A percentile compares a stretch with the other conserved stretches of the same genome.
These are phyloP conservation scores for Agriotes lineatus DNA, from an alignment of 2,888 invertebrate species.

Conservation along the genomic window DNA sequence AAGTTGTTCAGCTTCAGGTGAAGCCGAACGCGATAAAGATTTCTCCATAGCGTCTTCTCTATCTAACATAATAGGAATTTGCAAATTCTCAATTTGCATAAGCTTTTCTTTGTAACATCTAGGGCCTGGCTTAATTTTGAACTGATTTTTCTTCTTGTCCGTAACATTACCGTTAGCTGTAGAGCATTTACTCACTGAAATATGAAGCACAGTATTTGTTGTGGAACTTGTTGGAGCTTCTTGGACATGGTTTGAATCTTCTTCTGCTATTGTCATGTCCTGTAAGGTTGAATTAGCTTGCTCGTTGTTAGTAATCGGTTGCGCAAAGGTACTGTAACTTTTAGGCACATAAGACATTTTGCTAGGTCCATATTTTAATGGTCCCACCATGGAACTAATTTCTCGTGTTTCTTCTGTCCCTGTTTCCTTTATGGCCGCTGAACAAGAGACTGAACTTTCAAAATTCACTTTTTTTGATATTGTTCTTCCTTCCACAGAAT, in stretches of 20 bases:
- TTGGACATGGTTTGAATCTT: neutral
- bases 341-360: neutral
- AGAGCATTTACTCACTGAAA: too few relatives aligned
- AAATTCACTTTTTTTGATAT: too few relatives aligned
- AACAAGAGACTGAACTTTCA: too few relatives aligned
- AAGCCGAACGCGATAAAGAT: neutral
- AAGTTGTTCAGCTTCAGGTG: neutral
- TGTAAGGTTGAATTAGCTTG: slow-evolving; percentile 42
- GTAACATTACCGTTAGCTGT: neutral
- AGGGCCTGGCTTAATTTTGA: slow-evolving; percentile 30
- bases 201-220: too few relatives aligned
- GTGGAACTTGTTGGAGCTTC: too few relatives aligned
- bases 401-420: neutral
- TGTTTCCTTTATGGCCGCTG: neutral
- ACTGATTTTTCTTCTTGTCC: neutral
- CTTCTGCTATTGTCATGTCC: slow-evolving; percentile 5
- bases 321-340: slow-evolving; percentile 32
- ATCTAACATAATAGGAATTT: neutral
- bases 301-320: slow-evolving; percentile 44
- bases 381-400: slow-evolving; percentile 6
- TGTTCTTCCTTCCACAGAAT: too few relatives aligned
- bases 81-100: neutral
- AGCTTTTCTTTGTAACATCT: slow-evolving; percentile 31
- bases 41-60: neutral
- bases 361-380: slow-evolving; percentile 2